Evolutionary conservation across 2,888 invertebrate species (phyloP).

Genomic region (Heliconius charithonia): DNA sequence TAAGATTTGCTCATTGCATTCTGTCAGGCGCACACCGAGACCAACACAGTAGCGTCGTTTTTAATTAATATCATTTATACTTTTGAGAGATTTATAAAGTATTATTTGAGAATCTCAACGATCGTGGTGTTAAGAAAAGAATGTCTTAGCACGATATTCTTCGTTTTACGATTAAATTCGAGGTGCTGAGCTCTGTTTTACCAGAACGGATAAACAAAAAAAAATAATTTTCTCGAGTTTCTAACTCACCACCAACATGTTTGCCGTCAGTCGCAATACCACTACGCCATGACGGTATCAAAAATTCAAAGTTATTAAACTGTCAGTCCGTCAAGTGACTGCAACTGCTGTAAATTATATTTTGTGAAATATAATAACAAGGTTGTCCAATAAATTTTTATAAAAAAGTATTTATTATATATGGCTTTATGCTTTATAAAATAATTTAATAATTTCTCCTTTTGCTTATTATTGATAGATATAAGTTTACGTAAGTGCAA

Average conservation of each 20-base stretch:
- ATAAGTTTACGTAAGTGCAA: too few relatives aligned
- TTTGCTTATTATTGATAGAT: too few relatives aligned
- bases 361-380: neutral
- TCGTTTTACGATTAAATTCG: too few relatives aligned
- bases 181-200: neutral
- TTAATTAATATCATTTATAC: neutral
- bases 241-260: neutral
- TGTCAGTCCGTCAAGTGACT: neutral
- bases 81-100: neutral
- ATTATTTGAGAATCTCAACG: neutral
- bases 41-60: neutral
- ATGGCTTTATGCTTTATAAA: too few relatives aligned
- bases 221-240: too few relatives aligned
- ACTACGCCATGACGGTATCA: too few relatives aligned
- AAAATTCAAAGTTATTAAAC: neutral
- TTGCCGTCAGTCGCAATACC: too few relatives aligned
- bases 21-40: neutral
- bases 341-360: neutral
- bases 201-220: neutral
- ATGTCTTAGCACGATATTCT: too few relatives aligned
- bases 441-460: too few relatives aligned
- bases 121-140: too few relatives aligned
- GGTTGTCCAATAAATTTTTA: neutral
- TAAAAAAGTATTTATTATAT: neutral
- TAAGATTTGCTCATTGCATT: neutral